Evolutionary conservation across 2,113 vertebrate species (phyloP).

Genomic region (Scolopax mira): DNA sequence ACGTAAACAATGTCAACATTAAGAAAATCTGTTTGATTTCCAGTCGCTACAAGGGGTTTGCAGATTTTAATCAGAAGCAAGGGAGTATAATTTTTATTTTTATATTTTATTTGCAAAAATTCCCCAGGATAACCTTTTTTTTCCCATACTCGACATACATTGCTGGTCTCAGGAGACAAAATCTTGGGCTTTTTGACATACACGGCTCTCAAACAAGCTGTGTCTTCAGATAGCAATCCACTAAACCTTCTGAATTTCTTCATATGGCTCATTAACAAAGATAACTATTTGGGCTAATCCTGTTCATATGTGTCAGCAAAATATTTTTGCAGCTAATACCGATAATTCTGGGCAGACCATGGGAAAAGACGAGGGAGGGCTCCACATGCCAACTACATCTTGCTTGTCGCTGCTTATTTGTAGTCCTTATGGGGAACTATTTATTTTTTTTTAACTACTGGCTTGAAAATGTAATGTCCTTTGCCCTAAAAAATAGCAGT

Average conservation of each 20-base stretch:
- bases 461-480: not conserved
- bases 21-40: not conserved
- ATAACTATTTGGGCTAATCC: not conserved
- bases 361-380: not conserved
- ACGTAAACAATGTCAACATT: not conserved
- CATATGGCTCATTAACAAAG: not conserved
- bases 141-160: not conserved
- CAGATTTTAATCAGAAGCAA: not conserved
- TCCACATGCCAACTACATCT: not conserved
- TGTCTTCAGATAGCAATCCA: not conserved
- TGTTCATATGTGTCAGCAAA: not conserved
- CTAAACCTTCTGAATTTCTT: not conserved
- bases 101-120: not conserved
- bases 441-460: not conserved
- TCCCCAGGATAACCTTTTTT: not conserved
- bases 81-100: not conserved
- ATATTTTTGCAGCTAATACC: conserved; percentile 2
- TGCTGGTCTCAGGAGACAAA: not conserved
- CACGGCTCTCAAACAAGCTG: not conserved
- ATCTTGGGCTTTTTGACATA: not conserved
- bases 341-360: not conserved
- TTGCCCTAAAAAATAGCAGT: not conserved
- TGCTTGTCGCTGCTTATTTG: not conserved
- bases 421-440: not conserved
- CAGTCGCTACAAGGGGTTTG: not conserved